Evolutionary conservation across 1,140 invertebrate genomes (phyloP).

Genomic region (Trypoxylus dichotomus): DNA sequence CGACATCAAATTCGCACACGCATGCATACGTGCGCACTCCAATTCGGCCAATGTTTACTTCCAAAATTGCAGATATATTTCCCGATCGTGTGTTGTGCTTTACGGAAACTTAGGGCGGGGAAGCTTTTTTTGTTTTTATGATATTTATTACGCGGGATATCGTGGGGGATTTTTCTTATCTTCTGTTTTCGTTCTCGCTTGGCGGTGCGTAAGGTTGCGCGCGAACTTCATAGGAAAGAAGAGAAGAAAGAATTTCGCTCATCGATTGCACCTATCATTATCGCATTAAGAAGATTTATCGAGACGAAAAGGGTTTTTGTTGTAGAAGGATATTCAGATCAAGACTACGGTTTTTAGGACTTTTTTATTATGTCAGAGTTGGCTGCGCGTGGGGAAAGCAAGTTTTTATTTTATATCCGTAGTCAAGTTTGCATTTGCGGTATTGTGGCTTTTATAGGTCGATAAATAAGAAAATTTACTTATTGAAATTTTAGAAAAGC

Average conservation of each 20-base stretch:
- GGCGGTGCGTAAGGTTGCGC: neutral
- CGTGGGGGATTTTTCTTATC: neutral
- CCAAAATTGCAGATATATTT: neutral
- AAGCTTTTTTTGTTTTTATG: neutral
- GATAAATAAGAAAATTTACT: too few species aligned
- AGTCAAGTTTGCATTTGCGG: too few species aligned
- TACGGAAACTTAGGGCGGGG: neutral
- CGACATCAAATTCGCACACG: neutral
- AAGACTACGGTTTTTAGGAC: neutral
- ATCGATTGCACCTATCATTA: slow-evolving; percentile 2
- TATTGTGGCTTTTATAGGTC: too few species aligned
- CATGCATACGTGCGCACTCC: neutral
- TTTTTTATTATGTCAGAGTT: neutral
- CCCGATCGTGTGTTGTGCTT: neutral
- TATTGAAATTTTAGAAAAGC: too few species aligned
- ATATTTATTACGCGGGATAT: neutral
- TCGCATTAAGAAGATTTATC: slow-evolving; percentile 7
- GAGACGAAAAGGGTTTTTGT: neutral
- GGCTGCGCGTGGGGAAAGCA: neutral
- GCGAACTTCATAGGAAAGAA: neutral
- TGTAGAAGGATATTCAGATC: neutral
- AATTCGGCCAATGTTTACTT: neutral
- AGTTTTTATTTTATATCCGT: too few species aligned
- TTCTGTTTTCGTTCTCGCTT: neutral
- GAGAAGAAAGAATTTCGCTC: neutral